Conservation (phyloP, 53 echinoderm and acorn worm genomes). For the Hippasteria phrygiana region DNA sequence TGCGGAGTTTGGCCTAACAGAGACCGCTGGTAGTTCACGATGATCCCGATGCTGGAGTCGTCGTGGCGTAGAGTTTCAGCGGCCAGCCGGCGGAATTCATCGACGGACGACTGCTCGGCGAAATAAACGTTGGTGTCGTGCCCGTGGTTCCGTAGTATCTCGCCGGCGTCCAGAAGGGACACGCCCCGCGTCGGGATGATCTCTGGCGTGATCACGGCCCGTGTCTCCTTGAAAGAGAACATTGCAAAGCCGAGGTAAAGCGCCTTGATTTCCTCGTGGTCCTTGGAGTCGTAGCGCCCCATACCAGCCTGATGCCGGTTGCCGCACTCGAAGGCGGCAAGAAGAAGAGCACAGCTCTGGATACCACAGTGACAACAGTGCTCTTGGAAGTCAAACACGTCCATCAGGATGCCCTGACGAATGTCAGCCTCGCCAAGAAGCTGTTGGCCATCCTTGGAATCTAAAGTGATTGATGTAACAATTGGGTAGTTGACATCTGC, state of each 20-base stretch:
- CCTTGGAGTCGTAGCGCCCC: background rate
- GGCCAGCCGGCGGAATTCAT: constrained; percentile 45
- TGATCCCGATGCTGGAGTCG: background rate
- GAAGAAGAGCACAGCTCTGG: background rate
- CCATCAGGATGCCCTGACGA: constrained; percentile 18
- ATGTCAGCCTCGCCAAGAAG: background rate
- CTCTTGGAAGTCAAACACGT: constrained; percentile 3
- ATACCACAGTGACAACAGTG: constrained; percentile 15
- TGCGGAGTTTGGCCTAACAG: background rate
- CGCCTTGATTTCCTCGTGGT: background rate
- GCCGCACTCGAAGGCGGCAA: constrained; percentile 2
- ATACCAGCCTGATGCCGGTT: background rate
- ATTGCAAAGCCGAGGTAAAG: constrained; percentile 14
- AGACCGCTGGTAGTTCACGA: constrained; percentile 24
- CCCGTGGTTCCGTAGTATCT: constrained; percentile 21
- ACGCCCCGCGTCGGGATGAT: constrained; percentile 3
- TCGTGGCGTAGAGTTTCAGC: constrained; percentile 12
- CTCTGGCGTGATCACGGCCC: background rate
- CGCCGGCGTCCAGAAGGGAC: background rate
- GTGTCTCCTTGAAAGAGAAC: constrained; percentile 19
- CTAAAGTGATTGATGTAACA: background rate
- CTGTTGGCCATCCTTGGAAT: background rate
- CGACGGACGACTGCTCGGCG: constrained; percentile 13
- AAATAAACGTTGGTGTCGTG: background rate
- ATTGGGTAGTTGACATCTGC: background rate